Conservation (phyloP, 2,888 invertebrate species). For the Hemaris fuciformis region DNA sequence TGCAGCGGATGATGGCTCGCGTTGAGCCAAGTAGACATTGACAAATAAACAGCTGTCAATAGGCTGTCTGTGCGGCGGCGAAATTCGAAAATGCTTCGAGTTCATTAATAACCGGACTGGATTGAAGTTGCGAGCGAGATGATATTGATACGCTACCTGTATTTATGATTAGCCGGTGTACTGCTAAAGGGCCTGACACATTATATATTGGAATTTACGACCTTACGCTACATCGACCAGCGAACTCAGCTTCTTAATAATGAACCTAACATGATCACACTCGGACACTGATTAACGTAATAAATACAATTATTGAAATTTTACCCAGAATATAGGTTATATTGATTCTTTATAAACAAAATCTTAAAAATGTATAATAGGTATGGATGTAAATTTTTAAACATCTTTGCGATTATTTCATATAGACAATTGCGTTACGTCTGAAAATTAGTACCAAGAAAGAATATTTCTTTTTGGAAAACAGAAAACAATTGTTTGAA, state of each 20-base stretch:
- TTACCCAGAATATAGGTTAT: no score
- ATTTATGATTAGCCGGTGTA: constrained; percentile 33
- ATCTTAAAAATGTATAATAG: no score
- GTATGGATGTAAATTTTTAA: no score
- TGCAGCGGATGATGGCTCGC: constrained; percentile 45
- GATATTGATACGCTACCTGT: constrained; percentile 68
- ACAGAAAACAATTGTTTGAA: no score
- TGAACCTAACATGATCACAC: constrained; percentile 14
- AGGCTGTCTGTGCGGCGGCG: constrained; percentile 53
- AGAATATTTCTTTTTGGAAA: no score
- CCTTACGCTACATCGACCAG: neutral
- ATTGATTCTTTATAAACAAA: no score
- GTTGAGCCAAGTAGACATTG: constrained; percentile 57
- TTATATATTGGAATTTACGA: constrained; percentile 7
- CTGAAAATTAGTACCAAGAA: no score
- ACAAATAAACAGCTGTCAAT: constrained; percentile 73
- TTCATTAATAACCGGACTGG: constrained; percentile 72
- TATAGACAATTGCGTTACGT: no score
- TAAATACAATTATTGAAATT: neutral
- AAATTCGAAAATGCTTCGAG: constrained; percentile 58
- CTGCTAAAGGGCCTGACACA: constrained; percentile 12
- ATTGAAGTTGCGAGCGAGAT: constrained; percentile 59
- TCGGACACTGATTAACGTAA: constrained; percentile 17
- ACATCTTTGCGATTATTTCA: no score
- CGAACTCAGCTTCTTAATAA: neutral